Evolutionary conservation across 2,113 vertebrate species (phyloP).

Genomic region (Peromyscus californicus): DNA sequence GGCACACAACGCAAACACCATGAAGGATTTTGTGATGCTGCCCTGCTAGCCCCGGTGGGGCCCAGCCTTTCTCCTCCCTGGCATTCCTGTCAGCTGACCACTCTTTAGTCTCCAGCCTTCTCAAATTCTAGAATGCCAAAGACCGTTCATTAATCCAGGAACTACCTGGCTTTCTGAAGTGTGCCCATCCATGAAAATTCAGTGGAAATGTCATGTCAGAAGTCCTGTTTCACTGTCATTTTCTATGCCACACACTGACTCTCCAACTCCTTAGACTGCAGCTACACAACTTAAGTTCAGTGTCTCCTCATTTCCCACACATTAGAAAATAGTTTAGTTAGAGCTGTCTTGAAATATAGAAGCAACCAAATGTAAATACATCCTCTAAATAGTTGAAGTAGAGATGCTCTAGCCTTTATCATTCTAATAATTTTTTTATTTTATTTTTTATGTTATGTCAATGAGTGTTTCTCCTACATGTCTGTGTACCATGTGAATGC

Average conservation of each 20-base stretch:
- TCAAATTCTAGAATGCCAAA: background rate
- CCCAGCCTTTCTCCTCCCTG: background rate
- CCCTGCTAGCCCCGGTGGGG: background rate
- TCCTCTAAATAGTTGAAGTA: background rate
- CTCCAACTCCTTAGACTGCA: background rate
- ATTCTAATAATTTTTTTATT: background rate
- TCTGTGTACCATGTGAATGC: background rate
- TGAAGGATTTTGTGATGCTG: background rate
- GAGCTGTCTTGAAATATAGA: background rate
- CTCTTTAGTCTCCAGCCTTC: background rate
- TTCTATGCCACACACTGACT: background rate
- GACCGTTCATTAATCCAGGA: background rate
- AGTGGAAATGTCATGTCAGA: background rate
- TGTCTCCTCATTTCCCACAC: background rate
- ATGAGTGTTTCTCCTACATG: background rate
- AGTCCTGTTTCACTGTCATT: background rate
- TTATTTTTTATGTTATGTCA: background rate
- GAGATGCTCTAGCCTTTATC: background rate
- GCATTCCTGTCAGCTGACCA: background rate
- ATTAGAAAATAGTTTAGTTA: background rate
- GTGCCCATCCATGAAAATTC: background rate
- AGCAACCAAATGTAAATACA: background rate
- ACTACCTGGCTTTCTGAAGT: background rate
- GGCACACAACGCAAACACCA: background rate
- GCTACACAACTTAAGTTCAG: background rate